Percentiles rank a stretch among this genome's conserved stretches.
phyloP scores from a whole-genome alignment of 2,797 vertebrate genomes.

The Gephyroberyx darwinii region DNA sequence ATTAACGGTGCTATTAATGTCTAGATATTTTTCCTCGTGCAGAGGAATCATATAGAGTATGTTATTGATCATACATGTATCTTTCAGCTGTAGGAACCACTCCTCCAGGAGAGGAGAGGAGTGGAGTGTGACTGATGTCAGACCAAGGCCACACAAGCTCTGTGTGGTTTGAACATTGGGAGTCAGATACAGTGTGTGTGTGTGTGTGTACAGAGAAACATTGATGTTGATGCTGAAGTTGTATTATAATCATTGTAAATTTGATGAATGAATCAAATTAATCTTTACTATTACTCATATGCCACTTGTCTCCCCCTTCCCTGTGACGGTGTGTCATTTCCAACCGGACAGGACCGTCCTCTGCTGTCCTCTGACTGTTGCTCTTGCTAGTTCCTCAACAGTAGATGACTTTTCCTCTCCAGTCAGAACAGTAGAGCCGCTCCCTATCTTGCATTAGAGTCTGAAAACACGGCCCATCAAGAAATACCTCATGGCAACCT shows the following conservation, averaged over 20 bases:
- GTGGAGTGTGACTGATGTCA: constrained; percentile 25
- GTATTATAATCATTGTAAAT: background rate
- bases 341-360: background rate
- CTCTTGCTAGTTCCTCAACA: constrained; percentile 20
- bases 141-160: constrained; percentile 45
- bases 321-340: constrained; percentile 1
- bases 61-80: constrained; percentile 58
- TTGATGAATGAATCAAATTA: background rate
- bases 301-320: no score
- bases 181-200: constrained; percentile 11
- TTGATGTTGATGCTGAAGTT: background rate
- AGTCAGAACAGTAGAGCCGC: background rate
- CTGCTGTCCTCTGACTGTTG: background rate
- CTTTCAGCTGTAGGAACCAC: constrained; percentile 33
- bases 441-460: constrained; percentile 18
- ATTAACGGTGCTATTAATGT: constrained; percentile 65
- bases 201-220: background rate
- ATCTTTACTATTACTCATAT: no score
- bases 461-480: background rate
- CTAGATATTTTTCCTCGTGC: constrained; percentile 41
- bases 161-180: constrained; percentile 6
- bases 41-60: constrained; percentile 9
- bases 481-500: background rate
- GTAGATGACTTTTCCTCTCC: constrained; percentile 10
- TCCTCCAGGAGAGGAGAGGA: background rate